Evolutionary conservation across 2,888 invertebrate genomes (phyloP).

Genomic region (Polia nebulosa): DNA sequence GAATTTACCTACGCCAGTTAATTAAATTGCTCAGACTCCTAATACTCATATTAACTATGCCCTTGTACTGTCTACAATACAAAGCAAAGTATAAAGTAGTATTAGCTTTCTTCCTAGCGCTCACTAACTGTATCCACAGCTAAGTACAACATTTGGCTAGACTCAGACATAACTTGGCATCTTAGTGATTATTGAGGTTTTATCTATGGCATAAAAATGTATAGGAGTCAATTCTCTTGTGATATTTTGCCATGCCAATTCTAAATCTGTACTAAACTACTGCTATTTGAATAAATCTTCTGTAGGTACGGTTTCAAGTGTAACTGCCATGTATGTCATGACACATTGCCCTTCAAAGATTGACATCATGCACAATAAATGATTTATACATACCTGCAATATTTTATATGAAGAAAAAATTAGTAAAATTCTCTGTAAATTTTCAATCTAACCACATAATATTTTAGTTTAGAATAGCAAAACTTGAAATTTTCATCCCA

Average conservation of each 20-base stretch:
- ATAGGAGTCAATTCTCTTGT: slow-evolving; percentile 24
- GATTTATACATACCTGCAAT: slow-evolving; percentile 18
- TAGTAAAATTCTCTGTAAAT: neutral
- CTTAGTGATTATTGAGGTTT: slow-evolving; percentile 37
- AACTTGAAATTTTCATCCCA: neutral
- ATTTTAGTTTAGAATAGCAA: neutral
- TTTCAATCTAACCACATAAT: neutral
- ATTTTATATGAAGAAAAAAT: slow-evolving; percentile 8
- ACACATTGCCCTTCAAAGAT: slow-evolving; percentile 64
- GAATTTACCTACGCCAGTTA: no score
- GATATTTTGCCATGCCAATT: slow-evolving; percentile 37
- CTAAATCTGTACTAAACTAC: slow-evolving; percentile 35
- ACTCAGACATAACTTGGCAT: slow-evolving; percentile 51
- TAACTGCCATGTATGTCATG: slow-evolving; percentile 50
- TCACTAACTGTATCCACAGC: slow-evolving; percentile 1
- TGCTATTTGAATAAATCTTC: slow-evolving; percentile 23
- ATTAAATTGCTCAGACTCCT: slow-evolving; percentile 15
- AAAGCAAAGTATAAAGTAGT: no score
- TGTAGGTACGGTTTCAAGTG: slow-evolving; percentile 18
- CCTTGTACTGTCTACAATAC: neutral
- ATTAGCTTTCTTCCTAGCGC: neutral
- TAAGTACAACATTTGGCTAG: slow-evolving; percentile 41
- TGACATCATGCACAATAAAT: slow-evolving; percentile 55
- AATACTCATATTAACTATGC: no score
- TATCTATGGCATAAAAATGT: slow-evolving; percentile 15